Percentiles rank a stretch among this genome's conserved stretches.
phyloP scores from a whole-genome alignment of 2,888 invertebrate genomes.

The Lacanobia oleracea region DNA sequence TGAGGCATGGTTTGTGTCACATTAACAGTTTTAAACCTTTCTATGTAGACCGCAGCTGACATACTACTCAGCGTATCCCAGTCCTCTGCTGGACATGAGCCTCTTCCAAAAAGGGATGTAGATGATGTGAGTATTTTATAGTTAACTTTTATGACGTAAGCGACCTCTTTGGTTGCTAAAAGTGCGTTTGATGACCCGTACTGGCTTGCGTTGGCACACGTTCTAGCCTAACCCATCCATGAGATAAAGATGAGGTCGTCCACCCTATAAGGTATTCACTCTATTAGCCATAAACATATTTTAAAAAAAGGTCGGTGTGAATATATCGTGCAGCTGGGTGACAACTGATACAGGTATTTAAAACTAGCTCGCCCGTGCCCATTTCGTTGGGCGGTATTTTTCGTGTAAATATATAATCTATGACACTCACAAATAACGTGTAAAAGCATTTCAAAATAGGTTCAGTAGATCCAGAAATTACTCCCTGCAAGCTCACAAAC shows the following conservation, averaged over 20 bases:
- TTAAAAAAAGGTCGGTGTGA: no score
- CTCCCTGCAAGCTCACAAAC: no score
- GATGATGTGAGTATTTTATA: slow-evolving; percentile 48
- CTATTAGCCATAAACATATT: not conserved
- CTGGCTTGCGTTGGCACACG: not conserved
- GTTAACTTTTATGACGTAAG: slow-evolving; percentile 19
- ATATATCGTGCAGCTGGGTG: no score
- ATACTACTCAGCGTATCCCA: slow-evolving; percentile 61
- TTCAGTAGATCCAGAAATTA: no score
- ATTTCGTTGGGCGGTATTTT: no score
- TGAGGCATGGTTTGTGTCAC: slow-evolving; percentile 44
- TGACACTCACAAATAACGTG: no score
- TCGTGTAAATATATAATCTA: no score
- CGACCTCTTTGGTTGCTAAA: not conserved
- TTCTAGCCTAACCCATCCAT: not conserved
- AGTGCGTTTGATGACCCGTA: not conserved
- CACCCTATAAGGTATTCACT: not conserved
- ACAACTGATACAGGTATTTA: no score
- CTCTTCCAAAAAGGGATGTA: slow-evolving; percentile 59
- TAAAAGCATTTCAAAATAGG: no score
- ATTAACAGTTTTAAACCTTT: slow-evolving; percentile 58
- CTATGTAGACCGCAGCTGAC: slow-evolving; percentile 60
- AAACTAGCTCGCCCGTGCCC: no score
- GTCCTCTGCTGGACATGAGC: slow-evolving; percentile 58
- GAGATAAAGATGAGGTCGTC: not conserved